Evolutionary conservation across 1,140 invertebrate genomes (phyloP), one percentile per base, ranked within the genome.

Genomic region (Hylaeus volcanicus): DNA sequence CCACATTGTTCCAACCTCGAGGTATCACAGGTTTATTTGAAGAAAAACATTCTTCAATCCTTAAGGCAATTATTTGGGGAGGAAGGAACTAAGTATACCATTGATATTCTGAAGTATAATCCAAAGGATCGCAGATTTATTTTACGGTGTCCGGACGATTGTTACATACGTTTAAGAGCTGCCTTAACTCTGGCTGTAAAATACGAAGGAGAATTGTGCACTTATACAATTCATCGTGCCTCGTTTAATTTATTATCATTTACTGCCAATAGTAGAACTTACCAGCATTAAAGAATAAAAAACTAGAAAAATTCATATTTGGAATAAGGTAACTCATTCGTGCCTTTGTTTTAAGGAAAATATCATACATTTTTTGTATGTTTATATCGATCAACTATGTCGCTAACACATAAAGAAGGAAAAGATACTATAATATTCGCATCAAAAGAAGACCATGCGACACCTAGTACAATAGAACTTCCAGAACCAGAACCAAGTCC

Each of bases 361-460:
- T 0, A n/a, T 68, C 11, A n/a, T 53, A n/a, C 26, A 71, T 70
- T 39, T 64, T 61, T 48, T 71, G 14, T 51, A 64, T 65, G 63
- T 8, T 77, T 64, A 1, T 77, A 63, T 58, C 9, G 2, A 48
- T 61, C 66, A 53, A 77, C 81, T 55, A 94, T 94, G 94, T 91
- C 94, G 26, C 75, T 90, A n/a, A 87, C 91, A 51, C 78, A 74
- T 43, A 92, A 93, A 69, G 93, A 94, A 90, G 96, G 96, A 37
- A 98, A 98, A 93, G 97, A 98, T 90, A 95, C 95, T 79, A 96
- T 98, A 5, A 96, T 98, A 75, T 97, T 98, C 93, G 96, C 96
- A 14, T 95, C 96, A 0, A 95, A 96, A 89, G 97, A 97, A 91
- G 97, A 98, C 88, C 95, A 97, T 90, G 92, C 95, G 5, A 90